Evolutionary conservation across 1,140 invertebrate genomes (phyloP), one percentile per base, ranked within the genome.

Genomic region (Tachypleus tridentatus): DNA sequence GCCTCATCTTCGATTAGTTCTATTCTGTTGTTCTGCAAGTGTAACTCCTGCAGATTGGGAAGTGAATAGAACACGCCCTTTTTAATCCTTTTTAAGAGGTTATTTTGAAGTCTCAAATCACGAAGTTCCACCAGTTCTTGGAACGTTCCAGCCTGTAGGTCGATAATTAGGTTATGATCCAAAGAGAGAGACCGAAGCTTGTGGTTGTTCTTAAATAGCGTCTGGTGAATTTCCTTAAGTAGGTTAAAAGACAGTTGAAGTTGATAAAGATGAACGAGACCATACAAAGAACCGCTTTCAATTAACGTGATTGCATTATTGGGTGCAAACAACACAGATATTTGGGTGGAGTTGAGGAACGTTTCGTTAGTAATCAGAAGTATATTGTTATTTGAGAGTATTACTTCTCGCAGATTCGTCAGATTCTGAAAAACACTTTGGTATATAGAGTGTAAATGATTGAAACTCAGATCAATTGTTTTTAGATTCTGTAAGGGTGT

Each of bases 371-470:
- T 84, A 67, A 95, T 82, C 75, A 91, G 88, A 2, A 92, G 76
- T 59, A 95, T 88, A 74, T 93, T 93, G 73, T 95, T 95, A 74
- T 93, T 88, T 1, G 88, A 87, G n/a, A 94, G 77, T 74, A 92
- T 91, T 47, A 94, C 78, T 73, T 89, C 87, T 53, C 85, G 81
- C 3, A 95, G 76, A 64, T 90, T 84, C 0, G 84, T 84, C 59
- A 94, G 76, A 72, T 85, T 84, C 10, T 85, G 82, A 74, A 95
- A 94, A 2, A 92, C 82, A 0, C 88, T 88, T 48, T 75, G 67
- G 51, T 82, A 82, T 3, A 93, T 86, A 64, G 86, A 84, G 74
- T 93, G 90, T 10, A 94, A 62, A 73, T 94, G 90, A 78, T 94
- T 94, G 73, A 91, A 85, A 72, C 88, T 91, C 51, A 94, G 75